Percentiles rank a stretch among this genome's conserved stretches.
These are phyloP conservation scores for Clepsis dumicolana DNA, from an alignment of 2,888 invertebrate species.

Conservation along the genomic window DNA sequence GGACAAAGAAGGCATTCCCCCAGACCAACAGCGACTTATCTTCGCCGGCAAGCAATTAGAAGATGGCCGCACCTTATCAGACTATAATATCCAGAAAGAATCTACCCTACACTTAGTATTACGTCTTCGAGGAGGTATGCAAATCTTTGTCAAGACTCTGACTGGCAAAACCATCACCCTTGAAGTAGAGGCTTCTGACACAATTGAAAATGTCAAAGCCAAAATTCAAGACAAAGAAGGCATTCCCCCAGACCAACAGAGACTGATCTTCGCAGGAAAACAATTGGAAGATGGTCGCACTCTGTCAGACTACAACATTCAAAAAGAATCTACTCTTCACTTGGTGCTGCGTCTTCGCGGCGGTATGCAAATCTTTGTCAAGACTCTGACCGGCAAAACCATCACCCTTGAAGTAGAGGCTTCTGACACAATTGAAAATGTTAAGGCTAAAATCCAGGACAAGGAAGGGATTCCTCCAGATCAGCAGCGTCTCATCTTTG, in stretches of 20 bases:
- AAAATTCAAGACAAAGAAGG: slow-evolving; percentile 49
- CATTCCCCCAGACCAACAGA: slow-evolving; percentile 47
- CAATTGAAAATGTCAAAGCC: slow-evolving; percentile 48
- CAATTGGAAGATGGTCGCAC: slow-evolving; percentile 48
- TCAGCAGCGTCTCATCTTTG: slow-evolving; percentile 46
- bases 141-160: slow-evolving; percentile 47
- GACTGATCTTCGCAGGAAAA: slow-evolving; percentile 47
- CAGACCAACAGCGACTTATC: slow-evolving; percentile 50
- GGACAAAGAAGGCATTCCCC: slow-evolving; percentile 51
- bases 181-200: slow-evolving; percentile 47
- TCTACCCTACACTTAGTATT: slow-evolving; percentile 47
- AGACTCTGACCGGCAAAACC: slow-evolving; percentile 46
- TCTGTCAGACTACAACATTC: slow-evolving; percentile 47
- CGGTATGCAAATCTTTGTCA: slow-evolving; percentile 47
- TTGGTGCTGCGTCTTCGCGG: slow-evolving; percentile 46
- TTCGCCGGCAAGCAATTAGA: slow-evolving; percentile 51
- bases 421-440: slow-evolving; percentile 46
- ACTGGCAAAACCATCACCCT: slow-evolving; percentile 48
- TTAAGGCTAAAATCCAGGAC: slow-evolving; percentile 47
- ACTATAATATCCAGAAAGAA: slow-evolving; percentile 51
- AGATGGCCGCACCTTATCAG: slow-evolving; percentile 50
- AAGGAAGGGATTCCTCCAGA: slow-evolving; percentile 47
- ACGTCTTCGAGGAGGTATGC: slow-evolving; percentile 48
- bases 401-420: slow-evolving; percentile 46
- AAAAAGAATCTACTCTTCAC: slow-evolving; percentile 47